phyloP scores from a whole-genome alignment of 1,140 invertebrate genomes.

The Meloidogyne chitwoodi region DNA sequence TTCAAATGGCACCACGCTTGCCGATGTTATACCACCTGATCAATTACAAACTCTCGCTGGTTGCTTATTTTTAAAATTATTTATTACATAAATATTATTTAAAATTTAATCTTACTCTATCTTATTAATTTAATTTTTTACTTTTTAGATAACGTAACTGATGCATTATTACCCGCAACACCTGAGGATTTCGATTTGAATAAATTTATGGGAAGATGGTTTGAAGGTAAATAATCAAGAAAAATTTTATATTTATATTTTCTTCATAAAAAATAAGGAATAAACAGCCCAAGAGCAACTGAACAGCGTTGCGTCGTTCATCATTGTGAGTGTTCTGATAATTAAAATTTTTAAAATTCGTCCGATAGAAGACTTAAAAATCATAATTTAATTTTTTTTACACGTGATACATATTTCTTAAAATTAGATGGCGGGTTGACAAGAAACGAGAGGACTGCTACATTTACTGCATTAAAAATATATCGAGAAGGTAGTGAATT shows the following conservation, averaged over 20 bases:
- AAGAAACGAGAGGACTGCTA: slow-evolving; percentile 59
- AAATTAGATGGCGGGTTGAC: slow-evolving; percentile 56
- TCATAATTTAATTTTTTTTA: background rate
- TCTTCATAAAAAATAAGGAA: slow-evolving; percentile 40
- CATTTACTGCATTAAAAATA: slow-evolving; percentile 59
- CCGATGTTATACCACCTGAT: slow-evolving; percentile 58
- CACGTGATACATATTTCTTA: too few species aligned
- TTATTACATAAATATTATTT: too few species aligned
- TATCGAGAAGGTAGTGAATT: slow-evolving; percentile 59
- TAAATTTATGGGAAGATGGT: slow-evolving; percentile 60
- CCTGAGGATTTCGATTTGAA: slow-evolving; percentile 56
- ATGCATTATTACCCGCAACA: slow-evolving; percentile 48
- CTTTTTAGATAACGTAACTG: slow-evolving; percentile 21
- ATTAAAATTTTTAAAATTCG: background rate
- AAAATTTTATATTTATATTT: background rate
- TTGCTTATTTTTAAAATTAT: background rate
- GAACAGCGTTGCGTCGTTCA: slow-evolving; percentile 60
- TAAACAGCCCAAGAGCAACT: slow-evolving; percentile 58
- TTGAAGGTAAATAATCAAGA: slow-evolving; percentile 15
- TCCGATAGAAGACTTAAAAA: background rate
- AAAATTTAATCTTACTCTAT: too few species aligned
- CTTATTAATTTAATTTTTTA: too few species aligned
- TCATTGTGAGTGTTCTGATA: slow-evolving; percentile 46
- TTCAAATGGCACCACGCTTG: slow-evolving; percentile 59
- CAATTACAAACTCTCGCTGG: slow-evolving; percentile 59